phyloP scores from a whole-genome alignment of 2,113 vertebrate species.

The Chaetura pelagica region DNA sequence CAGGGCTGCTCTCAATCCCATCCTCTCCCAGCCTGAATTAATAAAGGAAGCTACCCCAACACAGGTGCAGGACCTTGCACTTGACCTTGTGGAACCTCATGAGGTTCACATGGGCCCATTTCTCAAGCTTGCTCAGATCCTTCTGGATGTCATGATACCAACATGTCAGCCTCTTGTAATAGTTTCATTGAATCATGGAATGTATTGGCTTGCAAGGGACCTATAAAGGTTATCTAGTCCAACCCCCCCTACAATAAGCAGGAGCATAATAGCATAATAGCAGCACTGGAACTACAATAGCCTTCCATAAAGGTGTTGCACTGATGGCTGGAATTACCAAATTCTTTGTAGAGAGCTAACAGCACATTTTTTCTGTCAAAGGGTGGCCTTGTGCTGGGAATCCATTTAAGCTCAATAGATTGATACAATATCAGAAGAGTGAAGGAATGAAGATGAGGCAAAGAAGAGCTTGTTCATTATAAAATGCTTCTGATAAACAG shows the following conservation, averaged over 20 bases:
- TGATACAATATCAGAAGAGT: not conserved
- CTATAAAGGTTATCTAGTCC: no score
- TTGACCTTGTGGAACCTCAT: not conserved
- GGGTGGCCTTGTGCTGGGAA: not conserved
- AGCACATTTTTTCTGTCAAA: not conserved
- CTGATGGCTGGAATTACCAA: not conserved
- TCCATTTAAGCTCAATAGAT: not conserved
- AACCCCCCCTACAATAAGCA: no score
- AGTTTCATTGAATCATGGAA: no score
- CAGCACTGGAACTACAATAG: not conserved
- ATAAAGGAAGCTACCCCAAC: no score
- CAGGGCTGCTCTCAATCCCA: no score
- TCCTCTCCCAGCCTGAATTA: no score
- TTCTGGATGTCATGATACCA: not conserved
- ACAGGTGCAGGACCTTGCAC: no score
- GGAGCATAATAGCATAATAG: not conserved
- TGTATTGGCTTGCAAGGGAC: no score
- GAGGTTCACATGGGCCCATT: not conserved
- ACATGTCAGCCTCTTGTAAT: no score
- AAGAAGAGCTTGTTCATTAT: not conserved
- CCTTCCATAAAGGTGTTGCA: not conserved
- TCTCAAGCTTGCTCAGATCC: not conserved
- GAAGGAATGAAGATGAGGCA: not conserved
- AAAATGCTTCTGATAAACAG: not conserved
- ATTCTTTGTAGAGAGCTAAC: not conserved